Conservation (phyloP, 2,113 vertebrate genomes). For the human (Homo sapiens) region GRCh38 chr6:65217001-65217500, state of each 20-base stretch:
- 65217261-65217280: not conserved
- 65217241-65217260: not conserved
- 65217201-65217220: not conserved
- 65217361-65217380: not conserved
- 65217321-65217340: not conserved
- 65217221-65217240: not conserved
- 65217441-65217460: not conserved
- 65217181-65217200: not conserved
- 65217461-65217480: not conserved
- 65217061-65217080: conserved; percentile 7
- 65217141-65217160: not conserved
- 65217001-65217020: not conserved
- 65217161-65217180: not conserved
- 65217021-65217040: not conserved
- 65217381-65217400: not conserved
- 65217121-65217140: not conserved
- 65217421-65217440: not conserved
- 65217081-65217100: conserved; percentile 21
- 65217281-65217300: not conserved
- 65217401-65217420: not conserved
- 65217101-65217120: not conserved
- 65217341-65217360: not conserved
- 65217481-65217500: not conserved
- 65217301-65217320: not conserved
- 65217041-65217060: not conserved